Percentiles rank a stretch among this genome's conserved stretches.
Evolutionary conservation across 1,140 invertebrate species (phyloP).

Genomic region (Zaprionus lachaisei): DNA sequence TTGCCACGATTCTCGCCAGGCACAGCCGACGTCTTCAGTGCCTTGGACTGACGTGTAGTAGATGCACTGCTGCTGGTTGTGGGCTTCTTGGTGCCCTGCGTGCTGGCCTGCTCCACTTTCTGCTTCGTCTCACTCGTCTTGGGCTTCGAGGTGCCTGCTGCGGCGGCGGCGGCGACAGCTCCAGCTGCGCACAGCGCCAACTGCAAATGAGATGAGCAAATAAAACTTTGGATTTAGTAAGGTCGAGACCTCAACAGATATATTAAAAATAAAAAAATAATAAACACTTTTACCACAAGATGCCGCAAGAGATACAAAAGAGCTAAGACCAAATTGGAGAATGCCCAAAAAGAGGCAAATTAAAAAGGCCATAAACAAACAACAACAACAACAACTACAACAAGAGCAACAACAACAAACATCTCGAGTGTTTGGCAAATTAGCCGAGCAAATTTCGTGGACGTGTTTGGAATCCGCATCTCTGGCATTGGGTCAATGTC

Average conservation of each 20-base stretch:
- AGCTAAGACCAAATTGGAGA: slow-evolving; percentile 57
- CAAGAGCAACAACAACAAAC: slow-evolving; percentile 21
- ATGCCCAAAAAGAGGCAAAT: slow-evolving; percentile 76
- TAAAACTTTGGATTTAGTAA: not conserved
- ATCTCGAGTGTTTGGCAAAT: slow-evolving; percentile 49
- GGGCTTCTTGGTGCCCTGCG: slow-evolving; percentile 50
- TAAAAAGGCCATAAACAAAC: slow-evolving; percentile 59
- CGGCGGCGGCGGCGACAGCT: slow-evolving; percentile 35
- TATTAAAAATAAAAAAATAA: slow-evolving; percentile 16
- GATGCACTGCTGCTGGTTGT: slow-evolving; percentile 18
- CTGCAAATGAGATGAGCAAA: slow-evolving; percentile 48
- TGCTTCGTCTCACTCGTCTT: slow-evolving; percentile 49
- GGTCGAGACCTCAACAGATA: slow-evolving; percentile 5
- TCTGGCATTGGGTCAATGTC: slow-evolving; percentile 78
- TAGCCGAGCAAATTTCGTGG: slow-evolving; percentile 56
- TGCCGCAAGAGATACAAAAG: slow-evolving; percentile 35
- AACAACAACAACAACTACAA: slow-evolving; percentile 8
- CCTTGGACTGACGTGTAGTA: slow-evolving; percentile 57
- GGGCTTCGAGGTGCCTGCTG: slow-evolving; percentile 33
- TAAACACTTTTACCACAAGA: slow-evolving; percentile 63
- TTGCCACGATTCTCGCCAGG: slow-evolving; percentile 77
- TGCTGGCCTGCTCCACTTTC: not conserved
- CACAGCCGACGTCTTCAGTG: slow-evolving; percentile 42
- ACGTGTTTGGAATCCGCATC: slow-evolving; percentile 59
- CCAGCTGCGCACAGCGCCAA: slow-evolving; percentile 63